These are phyloP conservation scores for Pristionchus entomophagus DNA, from an alignment of 2,888 invertebrate genomes.

Conservation along the genomic window DNA sequence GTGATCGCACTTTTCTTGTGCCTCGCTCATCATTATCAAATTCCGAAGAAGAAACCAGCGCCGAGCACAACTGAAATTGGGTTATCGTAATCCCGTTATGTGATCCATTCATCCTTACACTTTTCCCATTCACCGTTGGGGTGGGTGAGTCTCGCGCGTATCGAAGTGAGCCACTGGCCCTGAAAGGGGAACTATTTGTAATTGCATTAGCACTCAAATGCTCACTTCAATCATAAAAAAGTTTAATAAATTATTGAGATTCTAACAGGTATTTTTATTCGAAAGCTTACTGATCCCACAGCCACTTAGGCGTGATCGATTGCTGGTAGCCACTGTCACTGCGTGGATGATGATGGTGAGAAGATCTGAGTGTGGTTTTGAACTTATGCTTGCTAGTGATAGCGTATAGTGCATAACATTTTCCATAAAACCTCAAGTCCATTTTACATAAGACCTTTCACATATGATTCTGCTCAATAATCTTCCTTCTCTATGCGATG, in stretches of 20 bases:
- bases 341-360: not conserved
- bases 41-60: not conserved
- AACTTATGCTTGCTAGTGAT: too few species aligned
- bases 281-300: conserved; percentile 24
- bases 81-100: not conserved
- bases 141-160: not conserved
- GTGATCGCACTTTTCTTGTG: not conserved
- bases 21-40: conserved; percentile 2
- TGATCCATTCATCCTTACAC: not conserved
- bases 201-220: too few species aligned
- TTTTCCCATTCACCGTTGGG: not conserved
- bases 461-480: not conserved
- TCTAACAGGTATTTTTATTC: too few species aligned
- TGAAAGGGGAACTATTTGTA: too few species aligned
- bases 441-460: too few species aligned
- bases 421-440: too few species aligned
- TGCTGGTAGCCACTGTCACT: not conserved
- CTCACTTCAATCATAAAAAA: too few species aligned
- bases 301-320: not conserved
- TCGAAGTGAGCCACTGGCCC: not conserved
- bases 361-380: not conserved
- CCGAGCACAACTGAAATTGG: not conserved
- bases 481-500: too few species aligned
- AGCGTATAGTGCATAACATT: too few species aligned
- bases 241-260: too few species aligned